These are phyloP conservation scores for Ptilodon capucinus DNA, from an alignment of 2,888 invertebrate genomes.

Conservation along the genomic window DNA sequence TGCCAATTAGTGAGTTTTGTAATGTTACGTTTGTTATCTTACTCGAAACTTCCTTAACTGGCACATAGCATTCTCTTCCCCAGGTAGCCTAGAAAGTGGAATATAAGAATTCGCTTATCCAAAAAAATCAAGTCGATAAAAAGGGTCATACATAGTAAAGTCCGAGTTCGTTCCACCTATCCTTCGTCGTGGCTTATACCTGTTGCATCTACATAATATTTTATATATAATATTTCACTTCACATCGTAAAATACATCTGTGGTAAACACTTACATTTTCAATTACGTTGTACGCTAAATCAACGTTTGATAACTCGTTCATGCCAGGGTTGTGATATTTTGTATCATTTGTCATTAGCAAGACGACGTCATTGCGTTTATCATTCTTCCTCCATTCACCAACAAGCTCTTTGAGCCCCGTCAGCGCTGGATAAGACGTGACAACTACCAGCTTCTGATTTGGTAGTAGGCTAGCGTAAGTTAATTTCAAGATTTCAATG, in stretches of 20 bases:
- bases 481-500: constrained; percentile 11
- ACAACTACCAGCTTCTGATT: constrained; percentile 16
- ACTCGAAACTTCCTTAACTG: constrained; percentile 12
- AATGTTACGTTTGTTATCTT: constrained; percentile 22
- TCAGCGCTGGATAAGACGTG: constrained; percentile 20
- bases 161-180: too few species aligned
- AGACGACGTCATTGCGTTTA: constrained; percentile 9
- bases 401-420: constrained; percentile 21
- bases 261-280: constrained; percentile 10
- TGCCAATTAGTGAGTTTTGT: constrained; percentile 25
- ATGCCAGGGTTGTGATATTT: constrained; percentile 2
- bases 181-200: too few species aligned
- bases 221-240: too few species aligned
- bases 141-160: too few species aligned
- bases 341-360: constrained; percentile 13
- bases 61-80: constrained; percentile 42
- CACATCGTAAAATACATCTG: too few species aligned
- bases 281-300: constrained; percentile 15
- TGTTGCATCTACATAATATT: too few species aligned
- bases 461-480: constrained; percentile 7
- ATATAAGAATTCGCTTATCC: too few species aligned
- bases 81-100: constrained; percentile 28
- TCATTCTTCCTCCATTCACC: constrained; percentile 20
- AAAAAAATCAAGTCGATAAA: too few species aligned
- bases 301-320: constrained; percentile 4